These are phyloP conservation scores for Solenopsis invicta DNA, from an alignment of 1,140 invertebrate species.

Conservation along the genomic window DNA sequence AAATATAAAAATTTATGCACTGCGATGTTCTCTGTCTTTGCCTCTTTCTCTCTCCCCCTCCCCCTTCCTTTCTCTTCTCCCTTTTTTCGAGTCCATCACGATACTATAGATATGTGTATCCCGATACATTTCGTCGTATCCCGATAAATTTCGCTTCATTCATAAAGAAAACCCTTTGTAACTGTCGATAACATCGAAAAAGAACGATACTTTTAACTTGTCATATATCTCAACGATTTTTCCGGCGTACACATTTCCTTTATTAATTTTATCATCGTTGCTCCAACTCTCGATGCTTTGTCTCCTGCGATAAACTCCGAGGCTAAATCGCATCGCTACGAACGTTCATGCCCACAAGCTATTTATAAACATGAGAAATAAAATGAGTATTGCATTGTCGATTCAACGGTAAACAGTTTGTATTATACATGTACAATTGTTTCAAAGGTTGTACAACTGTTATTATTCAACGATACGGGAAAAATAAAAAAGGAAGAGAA, in stretches of 20 bases:
- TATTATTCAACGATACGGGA: neutral
- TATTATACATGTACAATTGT: neutral
- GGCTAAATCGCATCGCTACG: neutral
- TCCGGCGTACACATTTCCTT: neutral
- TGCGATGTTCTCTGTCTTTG: neutral
- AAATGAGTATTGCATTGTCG: slow-evolving; percentile 85
- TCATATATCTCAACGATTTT: neutral
- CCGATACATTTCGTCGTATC: neutral
- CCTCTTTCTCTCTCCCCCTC: no score
- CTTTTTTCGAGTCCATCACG: neutral
- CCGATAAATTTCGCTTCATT: neutral
- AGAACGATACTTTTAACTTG: neutral
- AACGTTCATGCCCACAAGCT: slow-evolving; percentile 75
- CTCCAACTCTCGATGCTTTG: neutral
- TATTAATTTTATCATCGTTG: neutral
- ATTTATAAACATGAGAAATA: slow-evolving; percentile 86
- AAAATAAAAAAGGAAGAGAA: neutral
- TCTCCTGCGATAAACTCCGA: neutral
- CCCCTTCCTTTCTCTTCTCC: neutral
- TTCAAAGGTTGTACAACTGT: neutral
- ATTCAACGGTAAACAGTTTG: slow-evolving; percentile 80
- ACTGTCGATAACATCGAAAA: neutral
- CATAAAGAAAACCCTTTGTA: neutral
- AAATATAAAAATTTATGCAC: slow-evolving; percentile 66
- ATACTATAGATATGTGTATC: neutral